phyloP scores from a whole-genome alignment of 2,888 invertebrate species.

The Lycaena phlaeas region DNA sequence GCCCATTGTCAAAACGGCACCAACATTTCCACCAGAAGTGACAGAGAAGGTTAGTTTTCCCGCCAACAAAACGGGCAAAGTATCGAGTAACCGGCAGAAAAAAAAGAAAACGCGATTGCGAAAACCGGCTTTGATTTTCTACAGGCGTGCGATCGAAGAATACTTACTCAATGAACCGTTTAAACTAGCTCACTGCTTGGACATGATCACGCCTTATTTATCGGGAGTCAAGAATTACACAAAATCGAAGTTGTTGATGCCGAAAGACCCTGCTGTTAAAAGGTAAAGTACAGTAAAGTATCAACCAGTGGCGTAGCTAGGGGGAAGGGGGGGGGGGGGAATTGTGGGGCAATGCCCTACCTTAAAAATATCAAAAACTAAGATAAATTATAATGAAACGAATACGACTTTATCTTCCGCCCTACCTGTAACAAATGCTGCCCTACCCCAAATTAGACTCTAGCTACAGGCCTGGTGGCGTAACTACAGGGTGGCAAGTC shows the following conservation, averaged over 20 bases:
- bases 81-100: not conserved
- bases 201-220: constrained; percentile 31
- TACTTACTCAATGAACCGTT: constrained; percentile 14
- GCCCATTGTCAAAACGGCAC: not conserved
- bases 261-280: constrained; percentile 18
- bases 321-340: no score
- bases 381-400: no score
- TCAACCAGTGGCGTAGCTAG: not conserved
- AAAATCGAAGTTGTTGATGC: constrained; percentile 6
- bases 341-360: no score
- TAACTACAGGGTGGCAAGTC: no score
- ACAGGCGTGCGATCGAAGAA: constrained; percentile 19
- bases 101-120: constrained; percentile 10
- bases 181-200: constrained; percentile 31
- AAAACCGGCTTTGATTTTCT: constrained; percentile 23
- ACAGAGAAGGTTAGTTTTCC: not conserved
- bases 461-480: no score
- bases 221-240: constrained; percentile 26
- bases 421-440: no score
- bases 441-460: no score
- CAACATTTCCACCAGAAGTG: not conserved
- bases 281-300: constrained; percentile 22
- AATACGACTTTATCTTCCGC: no score
- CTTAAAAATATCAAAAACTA: no score
- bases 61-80: not conserved